Evolutionary conservation across 2,113 vertebrate species (phyloP).

Genomic region (Gopherus evgoodei): DNA sequence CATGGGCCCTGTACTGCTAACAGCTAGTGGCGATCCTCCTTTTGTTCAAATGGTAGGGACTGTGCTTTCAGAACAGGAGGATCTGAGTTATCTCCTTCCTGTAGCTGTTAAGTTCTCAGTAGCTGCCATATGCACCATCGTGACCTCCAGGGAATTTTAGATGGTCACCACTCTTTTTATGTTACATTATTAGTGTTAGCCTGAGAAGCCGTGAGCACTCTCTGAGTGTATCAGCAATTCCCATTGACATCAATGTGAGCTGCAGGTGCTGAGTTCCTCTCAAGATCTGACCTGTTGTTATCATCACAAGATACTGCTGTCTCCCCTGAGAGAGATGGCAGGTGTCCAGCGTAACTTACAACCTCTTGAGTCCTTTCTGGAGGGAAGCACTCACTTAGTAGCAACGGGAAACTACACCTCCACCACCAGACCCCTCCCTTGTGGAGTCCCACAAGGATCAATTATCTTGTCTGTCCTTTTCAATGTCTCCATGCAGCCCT

Average conservation of each 20-base stretch:
- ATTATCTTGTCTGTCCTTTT: too few relatives aligned
- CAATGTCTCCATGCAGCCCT: too few relatives aligned
- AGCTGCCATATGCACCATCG: neutral
- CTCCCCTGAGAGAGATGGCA: too few relatives aligned
- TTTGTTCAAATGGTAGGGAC: neutral
- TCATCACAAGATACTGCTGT: neutral
- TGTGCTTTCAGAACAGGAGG: neutral
- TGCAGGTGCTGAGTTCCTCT: neutral
- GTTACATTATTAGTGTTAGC: neutral
- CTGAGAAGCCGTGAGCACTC: neutral
- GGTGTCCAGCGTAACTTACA: too few relatives aligned
- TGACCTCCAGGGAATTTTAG: neutral
- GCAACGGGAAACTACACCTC: too few relatives aligned
- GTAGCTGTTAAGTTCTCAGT: neutral
- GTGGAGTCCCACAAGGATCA: too few relatives aligned
- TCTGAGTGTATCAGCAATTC: neutral
- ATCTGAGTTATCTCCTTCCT: neutral
- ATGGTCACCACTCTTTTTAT: too few relatives aligned
- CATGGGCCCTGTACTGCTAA: neutral
- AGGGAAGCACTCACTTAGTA: too few relatives aligned
- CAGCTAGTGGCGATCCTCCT: neutral
- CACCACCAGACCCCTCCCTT: too few relatives aligned
- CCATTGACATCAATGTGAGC: neutral
- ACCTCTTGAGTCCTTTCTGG: too few relatives aligned
- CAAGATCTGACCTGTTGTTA: neutral